Conservation (phyloP, 2,888 invertebrate genomes). For the Andrena bicolor region DNA sequence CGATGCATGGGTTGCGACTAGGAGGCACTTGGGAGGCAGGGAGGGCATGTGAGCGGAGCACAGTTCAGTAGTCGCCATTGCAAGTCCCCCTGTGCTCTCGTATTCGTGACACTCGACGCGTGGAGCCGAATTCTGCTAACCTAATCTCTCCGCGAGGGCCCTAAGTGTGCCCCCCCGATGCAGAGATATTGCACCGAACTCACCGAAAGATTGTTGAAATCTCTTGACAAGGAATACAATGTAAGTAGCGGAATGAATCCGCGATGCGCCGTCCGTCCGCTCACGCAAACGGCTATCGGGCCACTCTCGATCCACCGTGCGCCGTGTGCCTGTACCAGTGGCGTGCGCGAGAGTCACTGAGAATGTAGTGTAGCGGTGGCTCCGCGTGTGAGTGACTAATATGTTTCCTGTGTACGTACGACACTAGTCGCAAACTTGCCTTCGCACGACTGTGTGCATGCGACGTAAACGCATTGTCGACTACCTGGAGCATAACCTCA, state of each 20-base stretch:
- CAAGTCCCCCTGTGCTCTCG: slow-evolving; percentile 83
- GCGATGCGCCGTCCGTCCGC: slow-evolving; percentile 88
- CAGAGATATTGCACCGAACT: slow-evolving; percentile 90
- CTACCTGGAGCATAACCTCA: slow-evolving; percentile 73
- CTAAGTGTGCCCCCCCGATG: slow-evolving; percentile 85
- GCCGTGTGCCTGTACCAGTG: slow-evolving; percentile 75
- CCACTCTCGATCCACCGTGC: slow-evolving; percentile 79
- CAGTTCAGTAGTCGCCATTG: slow-evolving; percentile 86
- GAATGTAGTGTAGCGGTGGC: slow-evolving; percentile 65
- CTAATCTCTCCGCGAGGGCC: slow-evolving; percentile 80
- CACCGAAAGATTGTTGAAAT: slow-evolving; percentile 98
- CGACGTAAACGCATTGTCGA: slow-evolving; percentile 62
- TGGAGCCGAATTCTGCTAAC: slow-evolving; percentile 78
- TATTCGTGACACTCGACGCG: slow-evolving; percentile 79
- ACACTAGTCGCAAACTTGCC: slow-evolving; percentile 53
- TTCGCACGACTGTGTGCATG: slow-evolving; percentile 54
- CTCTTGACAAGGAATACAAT: slow-evolving; percentile 99
- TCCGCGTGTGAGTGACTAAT: slow-evolving; percentile 60
- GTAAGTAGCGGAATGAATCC: slow-evolving; percentile 89
- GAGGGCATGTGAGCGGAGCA: slow-evolving; percentile 81
- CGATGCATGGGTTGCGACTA: slow-evolving; percentile 78
- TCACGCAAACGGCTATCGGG: slow-evolving; percentile 84
- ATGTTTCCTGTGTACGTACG: slow-evolving; percentile 59
- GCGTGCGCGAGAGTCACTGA: slow-evolving; percentile 74
- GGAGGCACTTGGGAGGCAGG: slow-evolving; percentile 84